These are phyloP conservation scores for Anguilla pacifica DNA, from an alignment of 2,797 vertebrate species.

Conservation along the genomic window DNA sequence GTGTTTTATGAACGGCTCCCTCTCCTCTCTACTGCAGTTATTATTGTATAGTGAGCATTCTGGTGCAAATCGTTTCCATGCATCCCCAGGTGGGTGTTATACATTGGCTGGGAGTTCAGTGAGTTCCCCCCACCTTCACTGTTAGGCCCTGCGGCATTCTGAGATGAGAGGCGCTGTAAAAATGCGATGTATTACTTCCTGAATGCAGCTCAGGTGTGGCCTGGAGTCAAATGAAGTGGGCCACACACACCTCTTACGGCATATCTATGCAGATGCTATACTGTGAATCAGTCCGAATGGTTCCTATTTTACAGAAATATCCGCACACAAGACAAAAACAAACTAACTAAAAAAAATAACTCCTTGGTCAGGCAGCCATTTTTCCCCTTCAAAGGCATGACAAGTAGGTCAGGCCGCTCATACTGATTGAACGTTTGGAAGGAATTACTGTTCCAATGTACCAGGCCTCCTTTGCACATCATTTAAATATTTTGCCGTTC, in stretches of 20 bases:
- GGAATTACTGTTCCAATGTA: background rate
- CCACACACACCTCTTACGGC: background rate
- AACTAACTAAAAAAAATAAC: background rate
- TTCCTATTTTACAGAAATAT: background rate
- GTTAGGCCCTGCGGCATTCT: background rate
- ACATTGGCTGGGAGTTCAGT: background rate
- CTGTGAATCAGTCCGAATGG: background rate
- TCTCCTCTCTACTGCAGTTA: background rate
- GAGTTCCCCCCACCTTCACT: background rate
- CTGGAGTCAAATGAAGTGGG: background rate
- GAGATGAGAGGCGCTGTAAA: background rate
- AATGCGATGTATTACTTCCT: background rate
- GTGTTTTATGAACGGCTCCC: background rate
- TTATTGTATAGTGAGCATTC: background rate
- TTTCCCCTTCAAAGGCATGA: background rate
- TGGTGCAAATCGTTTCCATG: background rate
- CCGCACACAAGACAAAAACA: background rate
- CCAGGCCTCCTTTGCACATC: background rate
- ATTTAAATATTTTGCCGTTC: background rate
- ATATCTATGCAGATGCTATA: background rate
- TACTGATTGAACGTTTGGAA: background rate
- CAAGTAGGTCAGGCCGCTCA: background rate
- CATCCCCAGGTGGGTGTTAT: background rate
- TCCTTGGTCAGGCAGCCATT: background rate
- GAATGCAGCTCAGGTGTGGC: background rate